phyloP scores from a whole-genome alignment of 2,113 vertebrate species.

The pig (Sus scrofa) region T2T-Sscrofa CM000817.6:21339001-21339500 shows the following conservation, averaged over 20 bases:
- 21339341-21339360: background rate
- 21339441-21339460: background rate
- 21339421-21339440: background rate
- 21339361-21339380: background rate
- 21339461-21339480: background rate
- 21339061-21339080: background rate
- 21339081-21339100: background rate
- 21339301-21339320: background rate
- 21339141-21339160: background rate
- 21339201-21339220: accelerated
- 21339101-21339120: background rate
- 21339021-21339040: background rate
- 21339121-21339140: background rate
- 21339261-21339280: background rate
- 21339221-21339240: background rate
- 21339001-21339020: background rate
- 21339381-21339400: accelerated
- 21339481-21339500: background rate
- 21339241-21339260: background rate
- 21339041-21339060: background rate
- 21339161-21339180: background rate
- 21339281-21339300: background rate
- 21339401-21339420: background rate
- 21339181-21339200: background rate
- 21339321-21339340: background rate